A percentile compares a stretch with the other conserved stretches of the same genome.
Conservation (phyloP, 2,888 invertebrate genomes). For the Apamea epomidion region DNA sequence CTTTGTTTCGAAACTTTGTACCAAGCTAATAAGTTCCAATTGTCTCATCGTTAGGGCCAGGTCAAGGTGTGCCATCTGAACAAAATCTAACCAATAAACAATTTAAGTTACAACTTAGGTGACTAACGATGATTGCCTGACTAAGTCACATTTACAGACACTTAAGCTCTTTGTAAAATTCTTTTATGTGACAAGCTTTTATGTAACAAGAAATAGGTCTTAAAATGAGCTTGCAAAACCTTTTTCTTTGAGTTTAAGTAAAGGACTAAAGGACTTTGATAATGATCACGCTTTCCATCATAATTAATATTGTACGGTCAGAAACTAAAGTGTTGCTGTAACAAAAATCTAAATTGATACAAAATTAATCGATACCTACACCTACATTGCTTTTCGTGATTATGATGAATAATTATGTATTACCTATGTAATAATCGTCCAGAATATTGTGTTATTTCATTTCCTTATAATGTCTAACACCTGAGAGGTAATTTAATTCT, state of each 20-base stretch:
- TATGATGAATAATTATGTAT: background rate
- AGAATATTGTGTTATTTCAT: background rate
- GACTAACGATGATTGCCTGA: slow-evolving; percentile 54
- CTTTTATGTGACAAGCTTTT: slow-evolving; percentile 3
- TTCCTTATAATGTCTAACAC: background rate
- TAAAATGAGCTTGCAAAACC: slow-evolving; percentile 21
- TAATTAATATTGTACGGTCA: slow-evolving; percentile 31
- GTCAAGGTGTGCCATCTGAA: slow-evolving; percentile 23
- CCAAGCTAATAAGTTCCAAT: slow-evolving; percentile 10
- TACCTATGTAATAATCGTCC: background rate
- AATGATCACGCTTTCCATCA: slow-evolving; percentile 15
- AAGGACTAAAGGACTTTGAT: slow-evolving; percentile 30
- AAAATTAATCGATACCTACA: background rate
- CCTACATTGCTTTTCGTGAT: background rate
- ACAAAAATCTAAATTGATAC: slow-evolving; percentile 2
- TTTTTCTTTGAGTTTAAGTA: slow-evolving; percentile 33
- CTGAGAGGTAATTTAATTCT: background rate
- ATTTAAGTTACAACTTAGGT: slow-evolving; percentile 31
- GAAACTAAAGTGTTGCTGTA: background rate
- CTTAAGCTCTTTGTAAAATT: slow-evolving; percentile 38
- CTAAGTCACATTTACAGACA: slow-evolving; percentile 38
- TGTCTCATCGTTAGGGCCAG: slow-evolving; percentile 11
- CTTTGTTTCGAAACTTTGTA: background rate
- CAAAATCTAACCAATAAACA: slow-evolving; percentile 39
- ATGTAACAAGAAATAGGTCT: slow-evolving; percentile 24